Conservation (phyloP, 2,113 vertebrate species). For the Panthera tigris region DNA sequence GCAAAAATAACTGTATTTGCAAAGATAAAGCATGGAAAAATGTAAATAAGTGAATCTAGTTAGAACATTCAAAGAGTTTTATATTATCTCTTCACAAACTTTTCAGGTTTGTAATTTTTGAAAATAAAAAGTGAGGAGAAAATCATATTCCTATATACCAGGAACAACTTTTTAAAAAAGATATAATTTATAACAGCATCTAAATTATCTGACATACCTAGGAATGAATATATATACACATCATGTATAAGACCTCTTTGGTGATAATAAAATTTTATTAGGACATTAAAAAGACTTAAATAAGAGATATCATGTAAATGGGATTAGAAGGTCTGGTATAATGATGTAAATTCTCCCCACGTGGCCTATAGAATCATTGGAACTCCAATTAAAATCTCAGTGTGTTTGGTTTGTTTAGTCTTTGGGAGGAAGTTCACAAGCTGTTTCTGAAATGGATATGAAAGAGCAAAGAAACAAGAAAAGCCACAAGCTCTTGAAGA, state of each 20-base stretch:
- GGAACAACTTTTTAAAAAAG: not conserved
- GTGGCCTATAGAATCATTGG: not conserved
- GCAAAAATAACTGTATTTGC: not conserved
- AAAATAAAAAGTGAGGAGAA: not conserved
- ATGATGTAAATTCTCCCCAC: not conserved
- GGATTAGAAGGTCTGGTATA: not conserved
- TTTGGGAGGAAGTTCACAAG: not conserved
- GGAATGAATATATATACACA: not conserved
- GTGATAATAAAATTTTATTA: constrained; percentile 50
- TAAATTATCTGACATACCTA: not conserved
- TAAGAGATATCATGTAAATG: not conserved
- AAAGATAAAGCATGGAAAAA: not conserved
- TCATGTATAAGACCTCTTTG: not conserved
- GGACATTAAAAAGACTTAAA: constrained; percentile 31
- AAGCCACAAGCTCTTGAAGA: not conserved
- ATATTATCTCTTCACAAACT: constrained; percentile 24
- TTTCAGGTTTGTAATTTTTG: not conserved
- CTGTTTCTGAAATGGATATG: not conserved
- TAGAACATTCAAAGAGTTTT: not conserved
- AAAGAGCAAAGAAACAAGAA: constrained; percentile 22
- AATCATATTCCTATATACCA: not conserved
- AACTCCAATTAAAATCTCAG: not conserved
- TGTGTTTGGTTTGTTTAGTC: not conserved
- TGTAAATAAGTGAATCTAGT: not conserved
- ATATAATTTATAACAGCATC: constrained; percentile 27